phyloP scores from a whole-genome alignment of 1,140 invertebrate genomes.

The Antheraea pernyi region DNA sequence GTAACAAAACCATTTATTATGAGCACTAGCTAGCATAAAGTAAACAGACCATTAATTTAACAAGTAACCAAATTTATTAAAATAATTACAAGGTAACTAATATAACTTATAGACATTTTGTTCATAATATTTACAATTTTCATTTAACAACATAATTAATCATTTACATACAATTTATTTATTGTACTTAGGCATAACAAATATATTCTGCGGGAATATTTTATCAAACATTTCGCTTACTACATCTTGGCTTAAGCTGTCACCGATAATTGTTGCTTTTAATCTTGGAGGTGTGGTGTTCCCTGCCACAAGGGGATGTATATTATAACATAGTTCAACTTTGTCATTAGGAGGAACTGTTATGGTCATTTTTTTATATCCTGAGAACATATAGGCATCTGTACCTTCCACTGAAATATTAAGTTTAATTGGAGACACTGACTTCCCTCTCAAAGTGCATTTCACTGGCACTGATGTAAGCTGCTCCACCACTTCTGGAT shows the following conservation, averaged over 20 bases:
- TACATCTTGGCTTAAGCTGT: constrained; percentile 62
- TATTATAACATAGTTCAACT: constrained; percentile 84
- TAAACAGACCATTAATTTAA: constrained; percentile 30
- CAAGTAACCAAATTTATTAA: constrained; percentile 67
- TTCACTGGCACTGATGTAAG: constrained; percentile 84
- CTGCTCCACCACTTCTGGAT: constrained; percentile 88
- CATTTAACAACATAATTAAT: constrained; percentile 38
- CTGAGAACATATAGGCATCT: constrained; percentile 94
- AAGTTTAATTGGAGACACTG: constrained; percentile 85
- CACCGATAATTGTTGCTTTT: constrained; percentile 79
- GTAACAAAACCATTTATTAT: too few species aligned
- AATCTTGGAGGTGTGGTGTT: constrained; percentile 85
- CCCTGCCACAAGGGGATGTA: constrained; percentile 87
- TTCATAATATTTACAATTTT: constrained; percentile 64
- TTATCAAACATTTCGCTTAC: constrained; percentile 70
- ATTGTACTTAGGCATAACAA: constrained; percentile 77
- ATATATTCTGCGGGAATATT: constrained; percentile 72
- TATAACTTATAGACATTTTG: constrained; percentile 60
- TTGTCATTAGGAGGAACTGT: constrained; percentile 82
- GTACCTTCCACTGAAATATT: constrained; percentile 88
- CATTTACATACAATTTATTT: constrained; percentile 52
- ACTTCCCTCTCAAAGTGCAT: constrained; percentile 87
- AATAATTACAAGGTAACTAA: constrained; percentile 69
- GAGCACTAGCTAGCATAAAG: background rate
- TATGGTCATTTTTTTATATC: constrained; percentile 90